These are phyloP conservation scores for Parus major DNA, from an alignment of 2,113 vertebrate species.

Conservation along the genomic window DNA sequence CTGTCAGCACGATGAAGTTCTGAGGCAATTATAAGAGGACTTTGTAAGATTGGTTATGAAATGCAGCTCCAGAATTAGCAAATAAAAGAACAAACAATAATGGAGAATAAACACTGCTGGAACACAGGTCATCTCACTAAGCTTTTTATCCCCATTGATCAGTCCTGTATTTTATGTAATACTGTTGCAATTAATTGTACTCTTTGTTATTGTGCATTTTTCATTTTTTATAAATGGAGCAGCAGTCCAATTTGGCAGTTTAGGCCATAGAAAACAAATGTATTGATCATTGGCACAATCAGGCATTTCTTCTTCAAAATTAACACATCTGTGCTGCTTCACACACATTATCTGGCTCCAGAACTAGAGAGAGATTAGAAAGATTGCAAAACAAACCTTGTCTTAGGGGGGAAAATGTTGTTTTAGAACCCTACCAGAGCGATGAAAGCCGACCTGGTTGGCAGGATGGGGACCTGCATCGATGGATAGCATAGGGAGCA, in stretches of 20 bases:
- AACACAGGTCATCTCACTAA: not conserved
- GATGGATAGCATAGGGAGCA: slow-evolving; percentile 49
- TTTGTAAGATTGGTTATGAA: not conserved
- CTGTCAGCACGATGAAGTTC: slow-evolving; percentile 11
- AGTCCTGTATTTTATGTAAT: not conserved
- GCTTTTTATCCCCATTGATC: not conserved
- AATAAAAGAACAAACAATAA: not conserved
- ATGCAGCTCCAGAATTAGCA: not conserved
- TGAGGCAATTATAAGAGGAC: not conserved
- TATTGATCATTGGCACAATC: not conserved
- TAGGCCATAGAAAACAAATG: not conserved
- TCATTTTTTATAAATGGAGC: not conserved
- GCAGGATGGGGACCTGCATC: slow-evolving; percentile 76
- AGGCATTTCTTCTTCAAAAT: not conserved
- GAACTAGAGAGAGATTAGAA: not conserved
- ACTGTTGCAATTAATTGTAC: not conserved
- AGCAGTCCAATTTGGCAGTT: not conserved
- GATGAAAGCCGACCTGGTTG: slow-evolving; percentile 82
- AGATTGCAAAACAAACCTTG: not conserved
- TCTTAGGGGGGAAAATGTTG: not conserved
- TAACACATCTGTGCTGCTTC: not conserved
- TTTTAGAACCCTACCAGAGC: slow-evolving; percentile 65
- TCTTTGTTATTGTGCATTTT: not conserved
- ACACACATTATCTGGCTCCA: not conserved
- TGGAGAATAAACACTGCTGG: not conserved